Base-by-base conservation (phyloP, 2,888 invertebrate species). In the Sphinx pinastri region DNA sequence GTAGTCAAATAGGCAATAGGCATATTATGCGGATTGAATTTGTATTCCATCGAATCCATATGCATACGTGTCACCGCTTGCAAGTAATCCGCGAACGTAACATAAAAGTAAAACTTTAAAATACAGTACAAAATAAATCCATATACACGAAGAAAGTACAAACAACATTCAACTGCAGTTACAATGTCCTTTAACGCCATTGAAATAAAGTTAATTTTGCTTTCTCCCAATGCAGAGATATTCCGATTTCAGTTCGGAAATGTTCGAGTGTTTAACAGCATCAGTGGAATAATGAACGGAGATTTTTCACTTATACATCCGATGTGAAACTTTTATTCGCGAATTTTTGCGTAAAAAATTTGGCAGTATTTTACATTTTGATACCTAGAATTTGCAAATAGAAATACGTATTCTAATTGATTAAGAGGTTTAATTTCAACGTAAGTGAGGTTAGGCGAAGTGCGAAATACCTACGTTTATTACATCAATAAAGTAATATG, bases 221-320 rank as follows among this genome's bases (percentile, higher is more conserved):
- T 11, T 11, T 60, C 1, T 16, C 10, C 3, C 16, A 10, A 16
- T 13, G 2, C 0, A 38, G 14, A 10, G n/a, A 60, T 11, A 16
- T 16, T 11, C 47, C 11, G 47, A 47, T 60, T 60, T 60, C 16
- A 60, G 47, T 47, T 60, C 38, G 60, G 16, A 47, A 60, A 47
- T 60, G 60, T 47, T 60, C 16, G 45, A 38, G 60, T 60, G 60
- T 60, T 47, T 60, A 47, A 60, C 60, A 12, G 47, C 16, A 60
- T 60, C 47, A 60, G 60, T 16, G 47, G 16, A 60, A 47, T 60
- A 47, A 60, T 60, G 16, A 60, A 60, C 60, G n/a, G 16, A 16
- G 47, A 60, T 47, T 60, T 60, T 60, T 60, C 45, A 60, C 16
- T 60, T 19, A 47, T 16, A n/a, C 16, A 45, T 60, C 54, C 60